These are phyloP conservation scores for Acleris literana DNA, from an alignment of 2,888 invertebrate genomes.

Conservation along the genomic window DNA sequence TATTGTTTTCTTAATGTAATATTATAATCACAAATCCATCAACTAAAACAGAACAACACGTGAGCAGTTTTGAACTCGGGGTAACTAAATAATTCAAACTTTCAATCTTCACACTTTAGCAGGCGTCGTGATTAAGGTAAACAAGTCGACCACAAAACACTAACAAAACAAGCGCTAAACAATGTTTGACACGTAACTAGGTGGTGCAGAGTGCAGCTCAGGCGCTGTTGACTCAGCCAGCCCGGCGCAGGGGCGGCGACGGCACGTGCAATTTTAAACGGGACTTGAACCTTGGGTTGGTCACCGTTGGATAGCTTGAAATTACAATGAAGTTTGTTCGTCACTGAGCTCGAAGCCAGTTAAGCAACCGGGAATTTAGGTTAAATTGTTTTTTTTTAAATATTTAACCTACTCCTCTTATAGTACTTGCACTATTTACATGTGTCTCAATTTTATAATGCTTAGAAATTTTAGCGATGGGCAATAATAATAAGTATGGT, in stretches of 20 bases:
- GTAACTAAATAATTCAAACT: conserved; percentile 20
- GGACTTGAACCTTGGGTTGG: conserved; percentile 51
- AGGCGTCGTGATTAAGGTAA: conserved; percentile 53
- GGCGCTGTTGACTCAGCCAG: conserved; percentile 66
- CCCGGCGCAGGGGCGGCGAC: conserved; percentile 59
- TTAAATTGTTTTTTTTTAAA: neutral
- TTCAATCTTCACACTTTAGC: conserved; percentile 30
- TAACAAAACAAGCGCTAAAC: conserved; percentile 68
- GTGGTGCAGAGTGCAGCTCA: conserved; percentile 66
- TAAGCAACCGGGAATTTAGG: conserved; percentile 15
- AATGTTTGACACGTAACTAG: conserved; percentile 75
- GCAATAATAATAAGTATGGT: no score
- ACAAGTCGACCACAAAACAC: conserved; percentile 57
- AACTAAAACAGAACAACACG: neutral
- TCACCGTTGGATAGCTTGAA: conserved; percentile 55
- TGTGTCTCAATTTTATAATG: no score
- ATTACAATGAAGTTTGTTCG: conserved; percentile 64
- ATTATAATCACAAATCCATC: no score
- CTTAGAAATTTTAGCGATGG: no score
- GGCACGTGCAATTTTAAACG: conserved; percentile 75
- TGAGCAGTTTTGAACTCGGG: neutral
- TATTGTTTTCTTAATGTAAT: no score
- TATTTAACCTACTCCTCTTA: no score
- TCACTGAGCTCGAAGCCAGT: conserved; percentile 38
- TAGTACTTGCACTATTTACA: no score